Evolutionary conservation across 2,888 invertebrate species (phyloP).

Genomic region (Ganaspis brasiliensis): DNA sequence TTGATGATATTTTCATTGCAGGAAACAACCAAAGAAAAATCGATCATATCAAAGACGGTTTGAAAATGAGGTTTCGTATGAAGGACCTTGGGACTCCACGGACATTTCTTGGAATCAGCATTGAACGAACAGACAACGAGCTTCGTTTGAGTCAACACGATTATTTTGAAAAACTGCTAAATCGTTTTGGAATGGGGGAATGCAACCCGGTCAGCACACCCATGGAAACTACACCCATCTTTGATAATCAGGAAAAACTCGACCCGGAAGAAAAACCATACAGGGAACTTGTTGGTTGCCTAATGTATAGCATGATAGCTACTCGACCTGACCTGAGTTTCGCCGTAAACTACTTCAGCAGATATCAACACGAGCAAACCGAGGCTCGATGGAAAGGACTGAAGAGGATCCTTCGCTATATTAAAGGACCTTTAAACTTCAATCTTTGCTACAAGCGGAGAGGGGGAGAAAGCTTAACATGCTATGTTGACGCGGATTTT

Average conservation of each 20-base stretch:
- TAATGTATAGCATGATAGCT: constrained; percentile 51
- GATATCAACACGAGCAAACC: constrained; percentile 44
- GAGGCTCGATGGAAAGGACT: constrained; percentile 48
- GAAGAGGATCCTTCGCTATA: constrained; percentile 55
- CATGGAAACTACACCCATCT: constrained; percentile 53
- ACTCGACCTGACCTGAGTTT: constrained; percentile 58
- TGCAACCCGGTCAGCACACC: constrained; percentile 61
- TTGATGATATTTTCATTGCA: constrained; percentile 67
- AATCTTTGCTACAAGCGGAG: constrained; percentile 9
- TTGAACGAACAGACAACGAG: too few species aligned
- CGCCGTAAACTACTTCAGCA: constrained; percentile 46
- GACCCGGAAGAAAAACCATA: constrained; percentile 38
- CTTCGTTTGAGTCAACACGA: too few species aligned
- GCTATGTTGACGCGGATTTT: constrained; percentile 45
- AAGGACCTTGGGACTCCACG: too few species aligned
- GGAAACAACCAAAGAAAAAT: constrained; percentile 57
- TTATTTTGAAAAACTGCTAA: constrained; percentile 65
- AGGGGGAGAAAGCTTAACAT: constrained; percentile 16
- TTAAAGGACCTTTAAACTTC: constrained; percentile 47
- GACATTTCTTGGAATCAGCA: too few species aligned
- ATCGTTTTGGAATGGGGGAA: constrained; percentile 58
- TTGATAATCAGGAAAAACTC: too few species aligned
- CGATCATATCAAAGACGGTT: constrained; percentile 53
- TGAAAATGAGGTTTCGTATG: constrained; percentile 63
- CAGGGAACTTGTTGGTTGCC: constrained; percentile 59